These are phyloP conservation scores for Salvelinus namaycush DNA, from an alignment of 2,113 vertebrate species.

Conservation along the genomic window DNA sequence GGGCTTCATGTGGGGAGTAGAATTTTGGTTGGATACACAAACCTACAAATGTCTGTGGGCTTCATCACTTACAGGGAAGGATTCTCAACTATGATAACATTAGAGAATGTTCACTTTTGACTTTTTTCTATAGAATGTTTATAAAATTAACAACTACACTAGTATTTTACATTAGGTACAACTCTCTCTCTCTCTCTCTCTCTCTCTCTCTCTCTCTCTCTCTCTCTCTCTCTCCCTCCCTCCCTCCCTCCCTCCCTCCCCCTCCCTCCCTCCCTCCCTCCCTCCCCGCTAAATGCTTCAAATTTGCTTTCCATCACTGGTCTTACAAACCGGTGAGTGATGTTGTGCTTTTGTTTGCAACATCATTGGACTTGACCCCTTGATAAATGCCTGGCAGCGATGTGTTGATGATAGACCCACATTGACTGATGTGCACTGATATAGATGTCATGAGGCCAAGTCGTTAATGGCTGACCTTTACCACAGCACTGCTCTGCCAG, in stretches of 20 bases:
- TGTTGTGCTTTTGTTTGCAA: slow-evolving; percentile 62
- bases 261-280: not conserved
- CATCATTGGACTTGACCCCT: slow-evolving; percentile 57
- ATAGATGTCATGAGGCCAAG: slow-evolving; percentile 36
- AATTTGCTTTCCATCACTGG: slow-evolving; percentile 62
- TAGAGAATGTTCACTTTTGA: too few relatives aligned
- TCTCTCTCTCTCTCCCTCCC: not conserved
- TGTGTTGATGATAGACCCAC: slow-evolving; percentile 57
- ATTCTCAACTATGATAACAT: not conserved
- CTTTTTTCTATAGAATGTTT: not conserved
- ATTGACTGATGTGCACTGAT: slow-evolving; percentile 57
- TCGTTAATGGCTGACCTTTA: slow-evolving; percentile 56
- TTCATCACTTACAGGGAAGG: not conserved
- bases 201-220: too few relatives aligned
- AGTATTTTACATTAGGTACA: not conserved
- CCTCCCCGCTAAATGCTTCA: slow-evolving; percentile 40
- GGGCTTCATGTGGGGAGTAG: not conserved
- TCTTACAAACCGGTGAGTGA: slow-evolving; percentile 59
- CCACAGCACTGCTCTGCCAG: slow-evolving; percentile 20
- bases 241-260: not conserved
- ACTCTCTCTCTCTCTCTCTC: too few relatives aligned
- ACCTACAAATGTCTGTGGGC: not conserved
- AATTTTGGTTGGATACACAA: not conserved
- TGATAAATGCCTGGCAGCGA: slow-evolving; percentile 58
- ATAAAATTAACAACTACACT: not conserved